Conservation (phyloP, 2,113 vertebrate species). For the Sminthopsis crassicaudata region DNA sequence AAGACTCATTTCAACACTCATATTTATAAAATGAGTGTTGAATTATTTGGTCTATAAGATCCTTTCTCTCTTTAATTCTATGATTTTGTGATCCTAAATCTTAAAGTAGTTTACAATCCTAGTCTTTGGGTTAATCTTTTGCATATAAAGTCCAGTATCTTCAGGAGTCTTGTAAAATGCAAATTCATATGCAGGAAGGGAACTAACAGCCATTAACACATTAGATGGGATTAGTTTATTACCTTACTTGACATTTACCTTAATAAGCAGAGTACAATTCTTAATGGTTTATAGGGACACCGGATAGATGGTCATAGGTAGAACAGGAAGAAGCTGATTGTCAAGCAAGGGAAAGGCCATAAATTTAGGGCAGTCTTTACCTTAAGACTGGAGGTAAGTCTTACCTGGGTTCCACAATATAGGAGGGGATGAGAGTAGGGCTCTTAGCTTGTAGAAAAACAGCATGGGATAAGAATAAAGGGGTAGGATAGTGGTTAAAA, state of each 20-base stretch:
- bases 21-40: not conserved
- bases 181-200: not conserved
- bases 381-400: not conserved
- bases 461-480: not conserved
- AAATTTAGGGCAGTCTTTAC: not conserved
- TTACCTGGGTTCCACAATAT: not conserved
- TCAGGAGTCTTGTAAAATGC: not conserved
- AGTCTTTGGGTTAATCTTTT: not conserved
- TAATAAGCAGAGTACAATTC: not conserved
- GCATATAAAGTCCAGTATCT: not conserved
- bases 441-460: not conserved
- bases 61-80: not conserved
- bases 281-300: not conserved
- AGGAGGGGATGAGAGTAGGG: not conserved
- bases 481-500: not conserved
- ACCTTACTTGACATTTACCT: not conserved
- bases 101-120: not conserved
- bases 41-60: not conserved
- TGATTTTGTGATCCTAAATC: not conserved
- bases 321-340: not conserved
- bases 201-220: not conserved
- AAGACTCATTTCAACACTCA: too few species aligned
- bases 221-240: not conserved
- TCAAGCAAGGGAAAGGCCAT: not conserved
- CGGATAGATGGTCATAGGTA: not conserved